Percentiles rank a stretch among this genome's conserved stretches.
Evolutionary conservation across 2,888 invertebrate species (phyloP).

Genomic region (Nesidiocoris tenuis): DNA sequence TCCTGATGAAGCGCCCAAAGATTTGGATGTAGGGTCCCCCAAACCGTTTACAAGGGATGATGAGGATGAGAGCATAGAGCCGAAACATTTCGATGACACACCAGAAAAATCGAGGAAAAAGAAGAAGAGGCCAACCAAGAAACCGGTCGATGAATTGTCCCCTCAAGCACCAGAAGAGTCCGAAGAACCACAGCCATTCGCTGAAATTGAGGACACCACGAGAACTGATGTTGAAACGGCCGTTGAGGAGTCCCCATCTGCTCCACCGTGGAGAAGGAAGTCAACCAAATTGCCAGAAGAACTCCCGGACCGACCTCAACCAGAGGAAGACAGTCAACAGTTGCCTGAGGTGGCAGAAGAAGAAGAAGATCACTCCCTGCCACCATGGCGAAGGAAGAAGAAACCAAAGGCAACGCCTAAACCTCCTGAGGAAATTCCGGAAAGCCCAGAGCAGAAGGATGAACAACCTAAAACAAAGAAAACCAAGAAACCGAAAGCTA

Average conservation of each 20-base stretch:
- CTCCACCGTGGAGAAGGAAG: constrained; percentile 19
- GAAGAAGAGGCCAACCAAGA: constrained; percentile 27
- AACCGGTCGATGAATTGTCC: constrained; percentile 40
- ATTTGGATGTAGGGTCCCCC: constrained; percentile 51
- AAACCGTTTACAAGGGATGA: constrained; percentile 53
- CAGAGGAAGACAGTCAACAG: constrained; percentile 41
- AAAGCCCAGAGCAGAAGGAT: background rate
- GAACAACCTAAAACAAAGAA: background rate
- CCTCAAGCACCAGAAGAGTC: background rate
- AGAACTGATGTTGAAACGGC: constrained; percentile 51
- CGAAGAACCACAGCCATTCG: background rate
- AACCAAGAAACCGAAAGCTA: background rate
- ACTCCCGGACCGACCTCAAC: background rate
- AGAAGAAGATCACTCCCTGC: constrained; percentile 6
- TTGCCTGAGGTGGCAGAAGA: background rate
- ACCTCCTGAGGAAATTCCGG: background rate
- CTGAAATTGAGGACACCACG: background rate
- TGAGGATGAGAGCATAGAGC: constrained; percentile 51
- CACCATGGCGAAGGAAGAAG: constrained; percentile 39
- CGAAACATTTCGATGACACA: constrained; percentile 49
- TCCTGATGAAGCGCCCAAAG: constrained; percentile 51
- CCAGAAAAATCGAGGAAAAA: constrained; percentile 45
- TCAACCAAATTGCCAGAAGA: constrained; percentile 45
- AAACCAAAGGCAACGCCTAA: constrained; percentile 37
- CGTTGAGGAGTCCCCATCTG: constrained; percentile 8